Conservation (phyloP, 2,113 vertebrate species). For the Sorex fumeus region DNA sequence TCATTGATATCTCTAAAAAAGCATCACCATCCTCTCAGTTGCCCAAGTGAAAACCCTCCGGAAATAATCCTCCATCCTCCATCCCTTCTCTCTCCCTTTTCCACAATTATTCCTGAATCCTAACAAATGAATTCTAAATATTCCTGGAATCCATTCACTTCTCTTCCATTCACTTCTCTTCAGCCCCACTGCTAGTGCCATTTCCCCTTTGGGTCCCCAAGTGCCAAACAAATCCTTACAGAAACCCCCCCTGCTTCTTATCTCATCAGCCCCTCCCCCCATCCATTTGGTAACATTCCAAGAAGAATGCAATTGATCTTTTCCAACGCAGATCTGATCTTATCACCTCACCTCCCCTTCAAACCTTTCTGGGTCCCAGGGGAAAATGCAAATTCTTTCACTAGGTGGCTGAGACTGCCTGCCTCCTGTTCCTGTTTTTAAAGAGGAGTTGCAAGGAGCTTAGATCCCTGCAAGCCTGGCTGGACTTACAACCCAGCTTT, state of each 20-base stretch:
- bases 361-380: constrained; percentile 45
- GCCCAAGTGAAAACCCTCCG: neutral
- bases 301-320: constrained; percentile 29
- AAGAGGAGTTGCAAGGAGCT: neutral
- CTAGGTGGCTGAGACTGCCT: constrained; percentile 48
- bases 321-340: constrained; percentile 57
- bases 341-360: constrained; percentile 17
- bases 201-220: neutral
- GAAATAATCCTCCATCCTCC: neutral
- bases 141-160: neutral
- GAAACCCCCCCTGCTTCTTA: constrained; percentile 4
- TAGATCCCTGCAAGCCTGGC: neutral
- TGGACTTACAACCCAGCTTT: constrained; percentile 44
- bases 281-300: neutral
- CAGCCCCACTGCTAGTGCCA: neutral
- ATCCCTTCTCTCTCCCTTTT: neutral
- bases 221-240: neutral
- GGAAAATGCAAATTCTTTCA: constrained; percentile 3
- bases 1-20: neutral
- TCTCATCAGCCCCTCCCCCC: neutral
- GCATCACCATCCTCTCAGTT: neutral
- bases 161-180: neutral
- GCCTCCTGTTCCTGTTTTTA: constrained; percentile 46
- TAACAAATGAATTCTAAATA: neutral
- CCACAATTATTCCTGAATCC: neutral